Evolutionary conservation across 2,797 vertebrate species (phyloP).

Genomic region (Lemur catta): DNA sequence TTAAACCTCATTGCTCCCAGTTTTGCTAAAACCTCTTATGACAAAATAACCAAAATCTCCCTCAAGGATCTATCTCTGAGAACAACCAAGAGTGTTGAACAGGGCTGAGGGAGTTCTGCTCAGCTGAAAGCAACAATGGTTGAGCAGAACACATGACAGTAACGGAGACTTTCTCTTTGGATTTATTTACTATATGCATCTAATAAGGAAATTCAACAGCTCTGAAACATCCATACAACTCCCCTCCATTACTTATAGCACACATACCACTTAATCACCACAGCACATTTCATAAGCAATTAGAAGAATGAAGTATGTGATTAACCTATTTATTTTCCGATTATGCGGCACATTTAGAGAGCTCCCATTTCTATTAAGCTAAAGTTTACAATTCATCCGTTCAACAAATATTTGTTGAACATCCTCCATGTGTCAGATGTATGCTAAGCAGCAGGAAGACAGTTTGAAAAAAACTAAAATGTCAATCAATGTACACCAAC

Average conservation of each 20-base stretch:
- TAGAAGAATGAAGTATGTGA: background rate
- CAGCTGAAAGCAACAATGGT: background rate
- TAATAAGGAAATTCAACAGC: background rate
- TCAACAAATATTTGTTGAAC: constrained; percentile 12
- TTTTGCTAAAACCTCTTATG: background rate
- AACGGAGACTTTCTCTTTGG: background rate
- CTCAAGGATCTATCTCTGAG: background rate
- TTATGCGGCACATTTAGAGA: constrained; percentile 6
- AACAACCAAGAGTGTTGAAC: background rate
- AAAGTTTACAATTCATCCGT: constrained; percentile 23
- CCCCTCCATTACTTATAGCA: background rate
- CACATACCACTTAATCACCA: background rate
- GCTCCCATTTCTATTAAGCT: background rate
- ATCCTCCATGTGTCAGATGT: background rate
- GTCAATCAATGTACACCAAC: background rate
- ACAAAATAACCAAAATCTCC: constrained; percentile 20
- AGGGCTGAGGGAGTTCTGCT: background rate
- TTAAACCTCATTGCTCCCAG: background rate
- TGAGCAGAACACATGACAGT: background rate
- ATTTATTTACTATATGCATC: background rate
- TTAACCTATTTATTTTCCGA: background rate
- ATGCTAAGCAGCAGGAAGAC: background rate
- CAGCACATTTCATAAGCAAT: background rate
- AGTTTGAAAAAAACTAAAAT: background rate
- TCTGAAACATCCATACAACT: background rate